Percentiles rank a stretch among this genome's conserved stretches.
Evolutionary conservation across 2,797 vertebrate genomes (phyloP).

Genomic region (Pterois miles): DNA sequence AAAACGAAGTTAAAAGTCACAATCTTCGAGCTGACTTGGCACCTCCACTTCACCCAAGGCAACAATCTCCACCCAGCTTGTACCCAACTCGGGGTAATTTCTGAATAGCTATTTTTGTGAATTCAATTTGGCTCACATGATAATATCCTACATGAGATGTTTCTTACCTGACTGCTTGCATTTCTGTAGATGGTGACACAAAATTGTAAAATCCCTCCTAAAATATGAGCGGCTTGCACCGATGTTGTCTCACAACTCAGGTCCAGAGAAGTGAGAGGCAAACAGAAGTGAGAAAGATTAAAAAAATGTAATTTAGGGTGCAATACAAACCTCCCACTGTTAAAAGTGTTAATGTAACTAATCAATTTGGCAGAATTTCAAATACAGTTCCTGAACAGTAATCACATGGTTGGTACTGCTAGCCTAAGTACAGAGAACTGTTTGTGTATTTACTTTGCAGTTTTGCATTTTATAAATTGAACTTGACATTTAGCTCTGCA

Average conservation of each 20-base stretch:
- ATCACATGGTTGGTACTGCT: slow-evolving; percentile 41
- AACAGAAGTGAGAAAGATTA: not conserved
- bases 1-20: not conserved
- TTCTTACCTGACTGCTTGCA: slow-evolving; percentile 77
- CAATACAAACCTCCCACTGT: slow-evolving; percentile 48
- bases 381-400: not conserved
- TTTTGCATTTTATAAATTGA: not conserved
- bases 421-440: slow-evolving; percentile 8
- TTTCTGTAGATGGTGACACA: slow-evolving; percentile 32
- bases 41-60: not conserved
- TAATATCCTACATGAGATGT: not conserved
- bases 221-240: not conserved
- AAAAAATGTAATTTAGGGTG: not conserved
- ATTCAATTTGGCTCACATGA: not conserved
- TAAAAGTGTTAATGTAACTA: slow-evolving; percentile 38
- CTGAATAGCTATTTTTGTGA: not conserved
- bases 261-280: not conserved
- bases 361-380: slow-evolving; percentile 52
- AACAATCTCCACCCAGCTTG: not conserved
- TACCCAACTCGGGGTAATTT: not conserved
- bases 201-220: not conserved
- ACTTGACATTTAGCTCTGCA: not conserved
- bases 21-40: not conserved
- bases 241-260: not conserved
- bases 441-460: slow-evolving; percentile 1